phyloP scores from a whole-genome alignment of 2,113 vertebrate genomes.

The Perca flavescens region DNA sequence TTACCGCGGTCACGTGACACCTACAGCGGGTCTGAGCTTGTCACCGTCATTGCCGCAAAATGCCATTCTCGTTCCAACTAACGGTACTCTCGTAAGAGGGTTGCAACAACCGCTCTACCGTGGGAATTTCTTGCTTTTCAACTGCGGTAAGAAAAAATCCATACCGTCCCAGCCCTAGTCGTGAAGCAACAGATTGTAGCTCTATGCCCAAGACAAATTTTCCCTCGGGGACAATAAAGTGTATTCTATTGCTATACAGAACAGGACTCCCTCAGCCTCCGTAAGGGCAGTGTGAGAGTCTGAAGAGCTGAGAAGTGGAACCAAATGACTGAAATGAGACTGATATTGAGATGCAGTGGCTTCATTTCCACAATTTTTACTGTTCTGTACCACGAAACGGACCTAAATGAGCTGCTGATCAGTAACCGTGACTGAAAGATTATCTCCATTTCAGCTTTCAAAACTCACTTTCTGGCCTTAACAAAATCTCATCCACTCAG shows the following conservation, averaged over 20 bases:
- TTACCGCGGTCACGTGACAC: no score
- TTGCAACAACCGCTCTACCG: no score
- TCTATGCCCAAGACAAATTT: no score
- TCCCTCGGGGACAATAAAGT: no score
- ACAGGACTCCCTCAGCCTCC: not conserved
- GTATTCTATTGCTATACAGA: not conserved
- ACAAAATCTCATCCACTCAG: not conserved
- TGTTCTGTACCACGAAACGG: not conserved
- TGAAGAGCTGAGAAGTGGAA: constrained; percentile 1
- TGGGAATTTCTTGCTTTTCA: no score
- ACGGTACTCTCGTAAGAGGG: no score
- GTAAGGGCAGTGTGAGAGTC: not conserved
- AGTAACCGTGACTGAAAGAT: not conserved
- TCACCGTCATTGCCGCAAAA: no score
- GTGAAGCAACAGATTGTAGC: no score
- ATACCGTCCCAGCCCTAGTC: no score
- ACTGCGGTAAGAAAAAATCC: no score
- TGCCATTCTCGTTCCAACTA: no score
- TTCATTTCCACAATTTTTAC: constrained; percentile 7
- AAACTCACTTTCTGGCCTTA: not conserved
- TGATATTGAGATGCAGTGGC: constrained; percentile 17
- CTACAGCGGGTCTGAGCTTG: no score
- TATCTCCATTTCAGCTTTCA: not conserved
- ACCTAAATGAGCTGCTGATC: constrained; percentile 13
- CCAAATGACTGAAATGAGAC: constrained; percentile 4